Evolutionary conservation across 2,888 invertebrate species (phyloP).

Genomic region (Limnephilus rhombicus): DNA sequence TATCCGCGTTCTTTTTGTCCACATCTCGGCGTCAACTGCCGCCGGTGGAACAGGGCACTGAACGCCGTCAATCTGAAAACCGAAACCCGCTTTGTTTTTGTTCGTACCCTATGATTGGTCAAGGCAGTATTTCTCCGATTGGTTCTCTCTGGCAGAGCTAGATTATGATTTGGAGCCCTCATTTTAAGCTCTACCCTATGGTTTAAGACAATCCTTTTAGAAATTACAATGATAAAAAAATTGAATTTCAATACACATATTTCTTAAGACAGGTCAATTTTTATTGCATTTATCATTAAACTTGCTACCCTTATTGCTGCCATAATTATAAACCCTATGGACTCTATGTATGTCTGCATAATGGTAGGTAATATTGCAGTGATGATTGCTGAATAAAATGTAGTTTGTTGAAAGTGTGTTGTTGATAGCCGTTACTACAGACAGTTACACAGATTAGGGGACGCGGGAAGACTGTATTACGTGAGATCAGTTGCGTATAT

Average conservation of each 20-base stretch:
- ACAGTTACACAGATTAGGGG: slow-evolving; percentile 7
- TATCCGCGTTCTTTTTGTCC: too few relatives aligned
- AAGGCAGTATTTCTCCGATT: too few relatives aligned
- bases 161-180: too few relatives aligned
- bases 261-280: not conserved
- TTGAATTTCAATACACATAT: not conserved
- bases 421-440: not conserved
- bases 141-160: too few relatives aligned
- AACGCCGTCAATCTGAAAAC: too few relatives aligned
- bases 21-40: too few relatives aligned
- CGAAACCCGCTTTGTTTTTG: too few relatives aligned
- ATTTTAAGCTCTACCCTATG: too few relatives aligned
- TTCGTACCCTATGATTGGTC: too few relatives aligned
- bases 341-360: not conserved
- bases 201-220: too few relatives aligned
- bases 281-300: not conserved
- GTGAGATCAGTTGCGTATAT: slow-evolving; percentile 80
- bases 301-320: not conserved
- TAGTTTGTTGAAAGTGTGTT: not conserved
- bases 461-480: slow-evolving; percentile 52
- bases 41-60: too few relatives aligned
- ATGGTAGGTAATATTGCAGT: not conserved
- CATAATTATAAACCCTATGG: not conserved
- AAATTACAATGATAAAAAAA: not conserved
- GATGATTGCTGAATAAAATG: not conserved